These are phyloP conservation scores for Dolomedes plantarius DNA, from an alignment of 2,888 invertebrate species.

Conservation along the genomic window DNA sequence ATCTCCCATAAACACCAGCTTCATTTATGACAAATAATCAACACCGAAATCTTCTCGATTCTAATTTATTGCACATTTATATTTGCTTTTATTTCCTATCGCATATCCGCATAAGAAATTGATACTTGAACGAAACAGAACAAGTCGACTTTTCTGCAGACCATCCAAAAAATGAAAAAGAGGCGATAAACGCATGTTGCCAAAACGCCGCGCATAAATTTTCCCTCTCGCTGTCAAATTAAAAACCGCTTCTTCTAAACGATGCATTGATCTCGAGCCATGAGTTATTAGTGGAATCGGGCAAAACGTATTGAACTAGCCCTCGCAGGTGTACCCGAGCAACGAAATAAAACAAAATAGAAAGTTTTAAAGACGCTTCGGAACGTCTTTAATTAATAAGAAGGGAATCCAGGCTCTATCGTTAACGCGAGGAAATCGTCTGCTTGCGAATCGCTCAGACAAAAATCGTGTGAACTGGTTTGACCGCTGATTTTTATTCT, in stretches of 20 bases:
- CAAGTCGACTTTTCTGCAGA: no score
- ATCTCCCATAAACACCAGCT: no score
- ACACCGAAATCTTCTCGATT: no score
- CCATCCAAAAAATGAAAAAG: neutral
- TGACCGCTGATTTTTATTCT: slow-evolving; percentile 15
- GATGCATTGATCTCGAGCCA: slow-evolving; percentile 17
- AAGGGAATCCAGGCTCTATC: slow-evolving; percentile 5
- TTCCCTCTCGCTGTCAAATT: slow-evolving; percentile 21
- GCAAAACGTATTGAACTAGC: neutral
- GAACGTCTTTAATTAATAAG: slow-evolving; percentile 22
- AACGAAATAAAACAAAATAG: neutral
- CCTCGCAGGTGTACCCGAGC: neutral
- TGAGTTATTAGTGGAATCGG: slow-evolving; percentile 8
- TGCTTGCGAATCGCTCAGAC: neutral
- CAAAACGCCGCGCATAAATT: slow-evolving; percentile 19
- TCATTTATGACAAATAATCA: no score
- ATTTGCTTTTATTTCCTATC: no score
- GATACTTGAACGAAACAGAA: no score
- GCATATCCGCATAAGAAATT: no score
- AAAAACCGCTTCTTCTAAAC: slow-evolving; percentile 24
- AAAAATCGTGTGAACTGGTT: slow-evolving; percentile 28
- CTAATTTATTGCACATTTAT: no score
- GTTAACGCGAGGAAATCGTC: slow-evolving; percentile 16
- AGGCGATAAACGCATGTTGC: slow-evolving; percentile 23
- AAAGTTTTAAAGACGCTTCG: neutral